These are phyloP conservation scores for Holcopasites calliopsidis DNA, from an alignment of 1,140 invertebrate species.

Conservation along the genomic window DNA sequence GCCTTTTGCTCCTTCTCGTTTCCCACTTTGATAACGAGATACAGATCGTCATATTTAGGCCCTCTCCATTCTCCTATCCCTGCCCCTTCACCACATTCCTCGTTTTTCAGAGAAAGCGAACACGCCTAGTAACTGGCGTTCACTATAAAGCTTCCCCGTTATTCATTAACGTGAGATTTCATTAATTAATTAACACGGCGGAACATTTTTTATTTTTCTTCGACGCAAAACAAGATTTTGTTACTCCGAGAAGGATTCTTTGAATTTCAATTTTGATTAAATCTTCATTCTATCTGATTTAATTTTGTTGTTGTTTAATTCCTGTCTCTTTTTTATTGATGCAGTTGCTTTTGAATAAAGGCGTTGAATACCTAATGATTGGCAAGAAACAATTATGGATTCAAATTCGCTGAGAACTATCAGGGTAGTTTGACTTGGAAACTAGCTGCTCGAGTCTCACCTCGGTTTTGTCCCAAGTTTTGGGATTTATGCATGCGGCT, in stretches of 20 bases:
- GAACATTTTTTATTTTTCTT: neutral
- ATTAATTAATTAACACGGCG: neutral
- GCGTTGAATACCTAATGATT: neutral
- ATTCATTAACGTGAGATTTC: neutral
- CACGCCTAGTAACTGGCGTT: neutral
- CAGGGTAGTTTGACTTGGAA: neutral
- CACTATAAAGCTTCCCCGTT: neutral
- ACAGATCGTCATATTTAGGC: too few species aligned
- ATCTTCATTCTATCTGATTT: too few species aligned
- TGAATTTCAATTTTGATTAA: too few species aligned
- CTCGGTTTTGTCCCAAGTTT: neutral
- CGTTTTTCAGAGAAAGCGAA: neutral
- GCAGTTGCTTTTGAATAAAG: neutral
- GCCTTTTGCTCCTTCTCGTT: neutral
- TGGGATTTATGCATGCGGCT: neutral
- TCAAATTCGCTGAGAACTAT: conserved; percentile 3
- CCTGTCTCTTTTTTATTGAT: too few species aligned
- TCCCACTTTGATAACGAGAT: too few species aligned
- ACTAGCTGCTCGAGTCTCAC: neutral
- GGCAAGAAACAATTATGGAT: neutral
- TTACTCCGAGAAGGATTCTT: too few species aligned
- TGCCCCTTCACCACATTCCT: neutral
- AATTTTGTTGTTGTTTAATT: too few species aligned
- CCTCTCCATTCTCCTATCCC: neutral
- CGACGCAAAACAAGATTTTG: too few species aligned